phyloP scores from a whole-genome alignment of 2,888 invertebrate genomes.

The Sesamia inferens region DNA sequence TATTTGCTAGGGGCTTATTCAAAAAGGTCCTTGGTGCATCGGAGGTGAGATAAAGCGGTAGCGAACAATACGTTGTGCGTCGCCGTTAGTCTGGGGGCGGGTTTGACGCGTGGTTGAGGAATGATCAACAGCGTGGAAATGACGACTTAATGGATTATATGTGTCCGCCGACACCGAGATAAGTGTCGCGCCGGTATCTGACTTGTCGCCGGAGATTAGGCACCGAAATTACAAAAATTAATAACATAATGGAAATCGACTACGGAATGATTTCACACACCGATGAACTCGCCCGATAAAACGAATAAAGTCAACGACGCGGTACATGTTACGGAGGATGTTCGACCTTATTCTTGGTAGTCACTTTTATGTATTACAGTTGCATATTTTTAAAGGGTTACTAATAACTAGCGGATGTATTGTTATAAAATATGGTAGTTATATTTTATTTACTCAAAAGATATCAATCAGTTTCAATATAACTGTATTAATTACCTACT shows the following conservation, averaged over 20 bases:
- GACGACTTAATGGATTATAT: conserved; percentile 90
- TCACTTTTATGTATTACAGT: conserved; percentile 32
- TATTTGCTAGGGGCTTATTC: conserved; percentile 67
- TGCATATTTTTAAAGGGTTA: conserved; percentile 20
- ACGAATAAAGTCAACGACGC: conserved; percentile 70
- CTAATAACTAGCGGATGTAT: conserved; percentile 13
- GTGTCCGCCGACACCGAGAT: conserved; percentile 89
- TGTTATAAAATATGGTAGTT: conserved; percentile 3
- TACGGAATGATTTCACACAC: conserved; percentile 81
- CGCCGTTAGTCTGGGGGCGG: conserved; percentile 82
- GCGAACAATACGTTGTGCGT: conserved; percentile 83
- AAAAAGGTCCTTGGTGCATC: conserved; percentile 76
- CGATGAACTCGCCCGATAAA: conserved; percentile 79
- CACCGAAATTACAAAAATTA: conserved; percentile 87
- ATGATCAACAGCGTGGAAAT: conserved; percentile 89
- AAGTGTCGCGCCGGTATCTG: conserved; percentile 87
- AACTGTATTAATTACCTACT: conserved; percentile 2
- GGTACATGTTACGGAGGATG: conserved; percentile 69
- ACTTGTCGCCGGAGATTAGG: conserved; percentile 86
- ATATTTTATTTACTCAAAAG: conserved; percentile 1
- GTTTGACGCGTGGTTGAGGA: conserved; percentile 88
- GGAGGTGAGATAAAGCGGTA: conserved; percentile 85
- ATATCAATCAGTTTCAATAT: not conserved
- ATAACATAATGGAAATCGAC: conserved; percentile 87
- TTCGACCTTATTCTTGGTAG: conserved; percentile 68